These are phyloP conservation scores for Clarias fuscus DNA, from an alignment of 2,797 vertebrate species.

Conservation along the genomic window DNA sequence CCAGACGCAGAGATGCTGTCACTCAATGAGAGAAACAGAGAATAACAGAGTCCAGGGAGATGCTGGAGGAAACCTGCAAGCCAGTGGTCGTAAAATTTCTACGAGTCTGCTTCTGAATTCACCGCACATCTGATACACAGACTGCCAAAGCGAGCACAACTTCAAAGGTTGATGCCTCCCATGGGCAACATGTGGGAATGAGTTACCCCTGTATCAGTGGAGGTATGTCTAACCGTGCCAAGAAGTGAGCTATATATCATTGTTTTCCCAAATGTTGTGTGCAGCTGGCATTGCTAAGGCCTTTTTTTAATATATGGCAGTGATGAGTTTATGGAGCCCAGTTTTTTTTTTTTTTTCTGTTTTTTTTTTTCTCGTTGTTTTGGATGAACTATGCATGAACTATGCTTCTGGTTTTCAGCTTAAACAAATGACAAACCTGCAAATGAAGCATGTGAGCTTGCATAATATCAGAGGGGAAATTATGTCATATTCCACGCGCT, in stretches of 20 bases:
- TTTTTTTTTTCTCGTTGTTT: not conserved
- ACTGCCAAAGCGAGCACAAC: slow-evolving; percentile 5
- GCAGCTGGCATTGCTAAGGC: not conserved
- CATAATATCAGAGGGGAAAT: not conserved
- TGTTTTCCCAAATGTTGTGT: not conserved
- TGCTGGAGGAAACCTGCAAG: slow-evolving; percentile 49
- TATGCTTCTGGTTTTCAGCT: not conserved
- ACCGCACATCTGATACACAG: slow-evolving; percentile 20
- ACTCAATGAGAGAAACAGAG: slow-evolving; percentile 60
- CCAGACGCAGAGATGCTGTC: slow-evolving; percentile 22
- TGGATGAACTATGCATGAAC: not conserved
- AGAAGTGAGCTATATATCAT: not conserved
- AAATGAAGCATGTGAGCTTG: not conserved
- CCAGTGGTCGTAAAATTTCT: slow-evolving; percentile 22
- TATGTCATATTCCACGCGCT: not conserved
- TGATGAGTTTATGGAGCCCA: not conserved
- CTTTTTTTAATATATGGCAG: not conserved
- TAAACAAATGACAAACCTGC: not conserved
- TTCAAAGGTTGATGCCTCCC: slow-evolving; percentile 29
- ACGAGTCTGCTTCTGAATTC: slow-evolving; percentile 23
- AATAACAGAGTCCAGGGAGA: slow-evolving; percentile 29
- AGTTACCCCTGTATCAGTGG: not conserved
- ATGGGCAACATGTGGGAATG: slow-evolving; percentile 31
- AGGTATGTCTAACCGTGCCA: not conserved
- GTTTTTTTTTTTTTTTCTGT: not conserved